A percentile compares a stretch with the other conserved stretches of the same genome.
Evolutionary conservation across 2,113 vertebrate species (phyloP).

Genomic region (Ptilonorhynchus violaceus): DNA sequence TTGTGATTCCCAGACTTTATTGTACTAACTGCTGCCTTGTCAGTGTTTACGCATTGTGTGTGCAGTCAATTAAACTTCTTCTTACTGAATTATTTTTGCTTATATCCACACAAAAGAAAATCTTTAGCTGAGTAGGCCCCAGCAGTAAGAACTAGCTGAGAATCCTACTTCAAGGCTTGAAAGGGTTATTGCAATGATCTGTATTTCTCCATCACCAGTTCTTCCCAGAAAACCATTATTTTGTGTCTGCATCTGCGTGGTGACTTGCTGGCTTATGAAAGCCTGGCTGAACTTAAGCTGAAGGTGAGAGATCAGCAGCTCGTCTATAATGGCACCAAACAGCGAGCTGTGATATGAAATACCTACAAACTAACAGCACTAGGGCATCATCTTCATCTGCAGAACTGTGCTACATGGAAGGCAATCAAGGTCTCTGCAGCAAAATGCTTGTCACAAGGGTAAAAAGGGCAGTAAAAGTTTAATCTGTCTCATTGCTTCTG

Average conservation of each 20-base stretch:
- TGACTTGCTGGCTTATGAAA: neutral
- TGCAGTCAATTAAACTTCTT: neutral
- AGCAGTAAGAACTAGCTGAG: neutral
- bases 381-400: neutral
- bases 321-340: neutral
- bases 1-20: neutral
- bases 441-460: neutral
- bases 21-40: neutral
- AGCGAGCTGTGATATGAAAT: neutral
- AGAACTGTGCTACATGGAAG: rapidly evolving
- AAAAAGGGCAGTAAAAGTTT: neutral
- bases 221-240: neutral
- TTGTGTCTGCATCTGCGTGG: neutral
- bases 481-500: neutral
- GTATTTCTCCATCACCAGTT: neutral
- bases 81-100: neutral
- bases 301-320: neutral
- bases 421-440: neutral
- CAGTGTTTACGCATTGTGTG: neutral
- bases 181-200: neutral
- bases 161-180: neutral
- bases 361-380: neutral
- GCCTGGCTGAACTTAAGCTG: neutral
- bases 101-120: neutral
- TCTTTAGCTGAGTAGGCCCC: neutral